A percentile compares a stretch with the other conserved stretches of the same genome.
Evolutionary conservation across 2,113 vertebrate species (phyloP).

Genomic region (Synchiropus splendidus): DNA sequence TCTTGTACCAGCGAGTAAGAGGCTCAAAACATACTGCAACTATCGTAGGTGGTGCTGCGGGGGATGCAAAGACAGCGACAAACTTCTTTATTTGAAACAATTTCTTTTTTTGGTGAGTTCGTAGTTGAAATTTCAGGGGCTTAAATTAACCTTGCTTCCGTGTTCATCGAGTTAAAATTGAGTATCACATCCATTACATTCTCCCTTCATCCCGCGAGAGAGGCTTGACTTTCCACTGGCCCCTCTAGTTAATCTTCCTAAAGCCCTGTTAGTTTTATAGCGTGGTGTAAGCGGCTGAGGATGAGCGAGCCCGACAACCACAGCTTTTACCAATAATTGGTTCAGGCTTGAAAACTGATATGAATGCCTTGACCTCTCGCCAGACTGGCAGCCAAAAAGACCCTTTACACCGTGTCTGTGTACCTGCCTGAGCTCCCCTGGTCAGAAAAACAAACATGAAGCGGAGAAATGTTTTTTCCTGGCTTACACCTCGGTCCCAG

Average conservation of each 20-base stretch:
- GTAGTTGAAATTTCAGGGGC: too few relatives aligned
- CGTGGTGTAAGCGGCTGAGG: conserved; percentile 44
- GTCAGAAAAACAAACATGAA: conserved; percentile 57
- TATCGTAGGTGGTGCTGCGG: conserved; percentile 3
- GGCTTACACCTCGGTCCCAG: conserved; percentile 52
- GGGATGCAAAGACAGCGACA: conserved; percentile 3
- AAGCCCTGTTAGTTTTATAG: conserved; percentile 56
- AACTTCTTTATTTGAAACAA: too few relatives aligned
- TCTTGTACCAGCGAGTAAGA: conserved; percentile 12
- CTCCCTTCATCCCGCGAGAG: too few relatives aligned
- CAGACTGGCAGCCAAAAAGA: conserved; percentile 34
- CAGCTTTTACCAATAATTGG: conserved; percentile 58
- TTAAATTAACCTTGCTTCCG: too few relatives aligned
- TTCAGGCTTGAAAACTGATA: conserved; percentile 51
- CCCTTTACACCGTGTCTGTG: conserved; percentile 33
- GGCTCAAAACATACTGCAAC: conserved; percentile 6
- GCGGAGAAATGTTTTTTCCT: conserved; percentile 42
- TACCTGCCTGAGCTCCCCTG: conserved; percentile 35
- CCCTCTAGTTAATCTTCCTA: conserved; percentile 39
- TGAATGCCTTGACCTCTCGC: conserved; percentile 32
- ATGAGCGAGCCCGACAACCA: conserved; percentile 37
- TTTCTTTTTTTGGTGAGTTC: too few relatives aligned
- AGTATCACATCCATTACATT: too few relatives aligned
- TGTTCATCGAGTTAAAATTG: too few relatives aligned
- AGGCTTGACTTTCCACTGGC: conserved; percentile 16